These are phyloP conservation scores for Xestia rhomboidea DNA, from an alignment of 2,888 invertebrate genomes.

Conservation along the genomic window DNA sequence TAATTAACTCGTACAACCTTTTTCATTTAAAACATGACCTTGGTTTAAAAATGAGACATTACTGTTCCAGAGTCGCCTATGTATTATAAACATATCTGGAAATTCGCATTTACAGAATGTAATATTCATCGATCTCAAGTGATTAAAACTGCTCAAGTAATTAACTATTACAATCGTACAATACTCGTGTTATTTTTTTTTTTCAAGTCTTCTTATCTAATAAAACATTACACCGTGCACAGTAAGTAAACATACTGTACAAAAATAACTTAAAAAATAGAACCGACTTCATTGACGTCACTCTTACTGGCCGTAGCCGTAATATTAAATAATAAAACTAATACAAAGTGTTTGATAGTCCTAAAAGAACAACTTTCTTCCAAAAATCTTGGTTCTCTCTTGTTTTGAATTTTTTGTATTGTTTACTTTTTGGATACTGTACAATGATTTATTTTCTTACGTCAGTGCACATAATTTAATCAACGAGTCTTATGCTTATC, in stretches of 20 bases:
- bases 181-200: constrained; percentile 61
- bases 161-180: constrained; percentile 71
- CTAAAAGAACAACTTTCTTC: constrained; percentile 27
- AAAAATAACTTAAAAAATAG: constrained; percentile 67
- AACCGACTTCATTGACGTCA: constrained; percentile 63
- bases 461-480: constrained; percentile 56
- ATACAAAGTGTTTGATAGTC: constrained; percentile 39
- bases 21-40: constrained; percentile 26
- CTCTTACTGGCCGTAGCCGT: constrained; percentile 48
- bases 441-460: constrained; percentile 40
- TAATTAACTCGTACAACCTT: constrained; percentile 8
- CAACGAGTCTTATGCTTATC: constrained; percentile 54
- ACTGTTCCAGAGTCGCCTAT: constrained; percentile 72
- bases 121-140: constrained; percentile 81
- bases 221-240: constrained; percentile 67
- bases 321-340: constrained; percentile 55
- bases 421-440: constrained; percentile 23
- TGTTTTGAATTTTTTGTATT: constrained; percentile 34
- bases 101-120: constrained; percentile 81
- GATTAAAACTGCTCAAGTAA: constrained; percentile 79
- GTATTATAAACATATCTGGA: constrained; percentile 84
- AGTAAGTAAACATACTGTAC: constrained; percentile 65
- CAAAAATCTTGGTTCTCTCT: constrained; percentile 26
- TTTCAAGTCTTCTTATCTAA: constrained; percentile 68
- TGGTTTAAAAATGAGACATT: constrained; percentile 25